Evolutionary conservation across 2,888 invertebrate species (phyloP), one percentile per base, ranked within the genome.

Genomic region (Athalia circularis): DNA sequence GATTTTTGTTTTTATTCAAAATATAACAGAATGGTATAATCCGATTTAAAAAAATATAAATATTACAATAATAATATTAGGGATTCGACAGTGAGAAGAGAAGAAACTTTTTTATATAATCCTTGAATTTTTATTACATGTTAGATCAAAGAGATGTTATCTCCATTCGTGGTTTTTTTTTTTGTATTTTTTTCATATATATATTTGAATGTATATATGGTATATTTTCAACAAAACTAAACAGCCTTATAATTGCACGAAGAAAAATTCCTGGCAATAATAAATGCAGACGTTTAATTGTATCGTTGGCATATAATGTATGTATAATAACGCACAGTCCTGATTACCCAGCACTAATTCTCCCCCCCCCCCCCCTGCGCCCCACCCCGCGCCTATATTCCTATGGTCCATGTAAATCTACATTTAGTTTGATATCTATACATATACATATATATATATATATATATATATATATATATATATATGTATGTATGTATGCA

Each of bases 191-290:
- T 29, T 29, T 29, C 29, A 29, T 29, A 29, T 29, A 29, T 29
- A 29, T 29, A 1, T 29, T 1, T 29, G 29, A 1, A 29, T 29
- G 2, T 29, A 29, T 29, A 29, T 29, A 29, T 29, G 2, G 48
- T 67, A 15, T 15, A 13, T 67, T 70, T 54, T 52, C 57, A 72
- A n/a, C 47, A 62, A 15, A 13, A 29, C 29, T 29, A 13, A 72
- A 72, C 72, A 72, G 59, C 72, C 72, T 72, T 72, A 72, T 11
- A 68, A 59, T 72, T 72, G 72, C 59, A 72, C 72, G 72, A 57
- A 72, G 45, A 47, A 45, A 59, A 59, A 72, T 72, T 54, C 54
- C 47, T 72, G 72, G 45, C 43, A 72, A 72, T 72, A 52, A 72
- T 72, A 72, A 72, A 72, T 72, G 72, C 72, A 72, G 59, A 72